Base-by-base conservation (phyloP, 2,888 invertebrate species). In the Ceramica pisi region DNA sequence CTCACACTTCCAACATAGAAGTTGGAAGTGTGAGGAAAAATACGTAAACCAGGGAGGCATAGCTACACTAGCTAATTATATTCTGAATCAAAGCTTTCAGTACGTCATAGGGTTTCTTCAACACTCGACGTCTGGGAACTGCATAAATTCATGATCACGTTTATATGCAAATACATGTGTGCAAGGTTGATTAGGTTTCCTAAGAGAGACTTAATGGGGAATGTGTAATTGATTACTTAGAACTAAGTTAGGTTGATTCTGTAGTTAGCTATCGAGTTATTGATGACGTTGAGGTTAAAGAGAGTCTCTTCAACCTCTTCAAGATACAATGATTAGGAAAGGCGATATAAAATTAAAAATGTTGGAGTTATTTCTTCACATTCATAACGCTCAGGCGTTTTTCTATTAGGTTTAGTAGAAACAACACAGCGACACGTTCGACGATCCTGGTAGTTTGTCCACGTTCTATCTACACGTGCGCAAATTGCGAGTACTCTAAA, bases 51-150 rank as follows among this genome's bases (percentile, higher is more conserved):
- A 62, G 2, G 2, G 19, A 44, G 44, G 14, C 41, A 56, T 65
- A 67, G 41, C n/a, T 53, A 53, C 31, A 67, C 38, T 38, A 48
- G 31, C 9, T 72, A 68, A 72, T 72, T 81, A 67, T 78, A n/a
- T 62, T 61, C 31, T 23, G 59, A 82, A 60, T 82, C 79, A 82
- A 73, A 82, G 73, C 67, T 0, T n/a, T 41, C 59, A 53, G 64
- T 61, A 12, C 9, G 64, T 63, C 44, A n/a, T 63, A 73, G 0
- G 79, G 79, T 68, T 78, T 80, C 79, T 62, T 14, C 26, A 62
- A 77, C 53, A 60, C 46, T 65, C 44, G 35, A n/a, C 64, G 50
- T 48, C 26, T 62, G 57, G n/a, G 14, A 77, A 55, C 46, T 68
- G 73, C 79, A 67, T 78, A 56, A 23, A 65, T 68, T 59, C 61